Base-by-base conservation (phyloP, 2,797 vertebrate species). In the Capromys pilorides region DNA sequence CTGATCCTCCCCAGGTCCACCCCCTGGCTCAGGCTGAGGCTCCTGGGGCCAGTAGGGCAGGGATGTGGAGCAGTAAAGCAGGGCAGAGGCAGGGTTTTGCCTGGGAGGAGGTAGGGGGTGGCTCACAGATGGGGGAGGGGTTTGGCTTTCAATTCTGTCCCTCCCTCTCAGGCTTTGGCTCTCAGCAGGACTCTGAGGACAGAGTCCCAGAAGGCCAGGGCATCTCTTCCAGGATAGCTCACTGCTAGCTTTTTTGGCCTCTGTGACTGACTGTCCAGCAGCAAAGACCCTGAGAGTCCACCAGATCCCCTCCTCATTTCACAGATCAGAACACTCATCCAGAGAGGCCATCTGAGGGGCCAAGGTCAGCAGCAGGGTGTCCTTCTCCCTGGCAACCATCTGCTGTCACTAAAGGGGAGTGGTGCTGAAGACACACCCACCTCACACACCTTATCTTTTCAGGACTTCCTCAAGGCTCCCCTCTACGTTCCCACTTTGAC, bases 391-490 rank as follows among this genome's bases (percentile, higher is more conserved):
- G 2, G 36, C n/a, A 94, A 86, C 71, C 77, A 69, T 80, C 51
- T 45, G 59, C 78, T 83, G 39, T 90, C 91, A 66, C 54, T 36
- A 93, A 95, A 93, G 87, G 78, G 95, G 93, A 77, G 96, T 92
- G 92, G 79, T 61, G 1, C 6, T 51, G 90, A 78, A 82, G 96
- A 96, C 97, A 97, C 94, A 4, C 97, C 96, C 95, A 95, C 91
- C 78, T 93, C 82, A 71, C 57, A 87, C 54, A 79, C 41, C 82
- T 88, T 71, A 51, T 75, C n/a, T 33, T 94, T 89, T 73, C 54
- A 62, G 81, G 93, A 26, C 73, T 54, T 88, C 41, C 31, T 80
- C 77, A 69, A 61, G 88, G 94, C 67, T 36, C 82, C 81, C 59
- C 39, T 59, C 80, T 88, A 87, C 67, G 22, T 28, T 33, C 12